Conservation (phyloP, 35 echinoderm and acorn worm species). For the Lytechinus pictus region DNA sequence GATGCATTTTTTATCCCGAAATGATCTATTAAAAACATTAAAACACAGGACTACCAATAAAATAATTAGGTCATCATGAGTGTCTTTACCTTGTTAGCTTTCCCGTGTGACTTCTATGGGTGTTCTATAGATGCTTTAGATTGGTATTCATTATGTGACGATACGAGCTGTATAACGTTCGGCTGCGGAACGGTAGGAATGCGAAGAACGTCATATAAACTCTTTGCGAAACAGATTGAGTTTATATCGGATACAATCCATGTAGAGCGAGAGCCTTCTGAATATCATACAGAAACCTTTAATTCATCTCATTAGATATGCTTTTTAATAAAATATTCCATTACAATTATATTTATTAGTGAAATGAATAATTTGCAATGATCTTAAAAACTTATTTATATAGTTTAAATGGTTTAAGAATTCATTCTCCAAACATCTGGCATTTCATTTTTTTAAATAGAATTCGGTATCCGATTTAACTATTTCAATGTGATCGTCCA, state of each 20-base stretch:
- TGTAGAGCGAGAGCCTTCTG: not conserved
- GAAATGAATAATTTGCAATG: not conserved
- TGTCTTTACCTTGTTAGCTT: not conserved
- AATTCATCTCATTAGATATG: not conserved
- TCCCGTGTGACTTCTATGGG: not conserved
- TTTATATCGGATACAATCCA: not conserved
- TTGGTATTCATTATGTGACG: not conserved
- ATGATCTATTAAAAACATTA: not conserved
- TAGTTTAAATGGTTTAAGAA: no score
- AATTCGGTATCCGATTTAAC: not conserved
- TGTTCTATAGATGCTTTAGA: not conserved
- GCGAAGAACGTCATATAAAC: slow-evolving; percentile 2
- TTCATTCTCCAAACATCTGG: no score
- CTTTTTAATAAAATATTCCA: not conserved
- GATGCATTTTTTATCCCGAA: not conserved
- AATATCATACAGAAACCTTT: not conserved
- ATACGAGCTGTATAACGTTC: slow-evolving; percentile 1
- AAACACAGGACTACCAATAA: not conserved
- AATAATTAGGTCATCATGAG: not conserved
- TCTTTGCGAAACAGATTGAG: not conserved
- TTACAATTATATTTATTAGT: not conserved
- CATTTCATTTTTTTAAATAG: not conserved
- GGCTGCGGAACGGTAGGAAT: not conserved
- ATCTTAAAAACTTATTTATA: not conserved
- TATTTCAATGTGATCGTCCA: not conserved